Conservation (phyloP, 2,888 invertebrate genomes). For the Erebia ligea region DNA sequence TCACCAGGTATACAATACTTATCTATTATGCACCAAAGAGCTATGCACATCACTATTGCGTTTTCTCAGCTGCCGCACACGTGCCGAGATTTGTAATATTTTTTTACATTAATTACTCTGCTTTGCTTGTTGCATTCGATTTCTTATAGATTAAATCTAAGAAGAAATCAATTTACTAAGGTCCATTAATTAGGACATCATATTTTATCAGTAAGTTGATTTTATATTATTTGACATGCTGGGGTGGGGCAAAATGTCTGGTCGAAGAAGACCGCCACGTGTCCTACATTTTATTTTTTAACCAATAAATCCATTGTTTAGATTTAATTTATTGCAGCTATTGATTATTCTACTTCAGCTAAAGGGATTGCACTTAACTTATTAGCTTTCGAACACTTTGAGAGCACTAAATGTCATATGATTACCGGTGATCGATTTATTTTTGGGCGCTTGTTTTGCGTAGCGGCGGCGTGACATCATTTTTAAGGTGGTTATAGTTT, state of each 20-base stretch:
- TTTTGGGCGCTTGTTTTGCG: slow-evolving; percentile 35
- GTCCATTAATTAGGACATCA: slow-evolving; percentile 50
- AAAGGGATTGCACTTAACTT: not conserved
- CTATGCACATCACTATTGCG: slow-evolving; percentile 53
- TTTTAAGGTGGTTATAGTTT: slow-evolving; percentile 37
- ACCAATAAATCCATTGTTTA: slow-evolving; percentile 31
- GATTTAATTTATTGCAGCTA: slow-evolving; percentile 6
- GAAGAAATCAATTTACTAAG: slow-evolving; percentile 55
- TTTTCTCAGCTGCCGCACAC: slow-evolving; percentile 80
- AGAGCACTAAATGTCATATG: slow-evolving; percentile 4
- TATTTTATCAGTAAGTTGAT: slow-evolving; percentile 63
- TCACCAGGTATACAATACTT: too few species aligned
- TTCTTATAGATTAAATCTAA: slow-evolving; percentile 50
- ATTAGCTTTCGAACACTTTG: not conserved
- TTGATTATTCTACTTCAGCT: not conserved
- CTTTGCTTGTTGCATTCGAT: slow-evolving; percentile 63
- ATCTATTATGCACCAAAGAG: slow-evolving; percentile 19
- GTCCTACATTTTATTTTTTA: slow-evolving; percentile 70
- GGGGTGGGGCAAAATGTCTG: slow-evolving; percentile 79
- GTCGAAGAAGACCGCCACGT: slow-evolving; percentile 72
- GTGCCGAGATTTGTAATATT: slow-evolving; percentile 81
- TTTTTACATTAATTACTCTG: slow-evolving; percentile 70
- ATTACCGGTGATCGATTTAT: slow-evolving; percentile 38
- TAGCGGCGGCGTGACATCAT: slow-evolving; percentile 38
- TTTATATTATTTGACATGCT: slow-evolving; percentile 65